Conservation (phyloP, 2,888 invertebrate species). For the Lasioglossum vierecki region DNA sequence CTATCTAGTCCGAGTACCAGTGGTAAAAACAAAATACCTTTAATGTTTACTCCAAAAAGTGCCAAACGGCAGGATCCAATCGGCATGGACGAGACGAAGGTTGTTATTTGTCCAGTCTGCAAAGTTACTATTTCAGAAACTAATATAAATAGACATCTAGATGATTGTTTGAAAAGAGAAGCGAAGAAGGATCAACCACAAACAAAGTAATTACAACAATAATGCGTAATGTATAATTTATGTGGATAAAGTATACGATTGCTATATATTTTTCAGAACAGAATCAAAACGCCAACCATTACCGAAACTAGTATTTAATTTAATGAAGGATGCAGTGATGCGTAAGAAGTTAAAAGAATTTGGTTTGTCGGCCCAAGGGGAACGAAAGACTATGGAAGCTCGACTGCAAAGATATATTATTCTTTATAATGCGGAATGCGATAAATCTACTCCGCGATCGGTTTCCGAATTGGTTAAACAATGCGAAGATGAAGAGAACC, state of each 20-base stretch:
- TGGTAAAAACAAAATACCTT: constrained; percentile 63
- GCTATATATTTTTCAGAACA: constrained; percentile 62
- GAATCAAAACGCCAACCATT: constrained; percentile 81
- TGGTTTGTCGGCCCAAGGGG: constrained; percentile 84
- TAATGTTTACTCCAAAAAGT: constrained; percentile 76
- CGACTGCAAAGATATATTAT: constrained; percentile 82
- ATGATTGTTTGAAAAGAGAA: constrained; percentile 83
- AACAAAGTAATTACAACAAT: constrained; percentile 55
- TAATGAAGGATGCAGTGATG: constrained; percentile 84
- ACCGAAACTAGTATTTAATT: constrained; percentile 84
- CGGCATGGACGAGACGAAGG: constrained; percentile 51
- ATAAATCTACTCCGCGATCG: constrained; percentile 83
- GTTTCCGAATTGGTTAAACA: constrained; percentile 81
- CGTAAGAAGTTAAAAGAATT: constrained; percentile 84
- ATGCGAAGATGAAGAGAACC: constrained; percentile 82
- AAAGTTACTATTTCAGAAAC: constrained; percentile 81
- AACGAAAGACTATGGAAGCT: constrained; percentile 80
- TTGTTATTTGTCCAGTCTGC: constrained; percentile 85
- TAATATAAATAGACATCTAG: constrained; percentile 85
- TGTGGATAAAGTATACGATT: background rate
- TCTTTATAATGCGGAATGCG: constrained; percentile 85
- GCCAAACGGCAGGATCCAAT: constrained; percentile 39
- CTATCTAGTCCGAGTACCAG: constrained; percentile 74
- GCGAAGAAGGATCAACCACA: constrained; percentile 39
- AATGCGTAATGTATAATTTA: background rate